These are phyloP conservation scores for Gambusia holbrooki DNA, from an alignment of 2,113 vertebrate species.

Conservation along the genomic window DNA sequence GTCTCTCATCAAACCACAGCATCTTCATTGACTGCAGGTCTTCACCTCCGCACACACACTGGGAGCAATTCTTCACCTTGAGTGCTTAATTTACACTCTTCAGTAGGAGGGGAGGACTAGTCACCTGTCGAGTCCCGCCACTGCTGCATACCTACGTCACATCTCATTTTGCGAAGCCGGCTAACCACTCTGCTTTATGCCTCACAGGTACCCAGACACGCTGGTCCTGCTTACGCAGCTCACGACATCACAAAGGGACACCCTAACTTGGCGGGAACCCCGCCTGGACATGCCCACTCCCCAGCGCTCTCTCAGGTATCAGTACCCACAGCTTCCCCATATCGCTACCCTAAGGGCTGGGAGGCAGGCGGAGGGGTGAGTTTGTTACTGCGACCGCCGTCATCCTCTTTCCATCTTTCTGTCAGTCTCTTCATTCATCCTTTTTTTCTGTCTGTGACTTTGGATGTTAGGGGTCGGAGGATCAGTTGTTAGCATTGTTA, in stretches of 20 bases:
- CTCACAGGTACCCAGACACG: conserved; percentile 89
- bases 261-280: conserved; percentile 90
- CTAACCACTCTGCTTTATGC: conserved; percentile 27
- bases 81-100: conserved; percentile 58
- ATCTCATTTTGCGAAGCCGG: conserved; percentile 16
- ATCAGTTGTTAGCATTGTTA: not conserved
- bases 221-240: conserved; percentile 87
- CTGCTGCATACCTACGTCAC: not conserved
- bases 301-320: conserved; percentile 95
- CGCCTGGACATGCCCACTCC: conserved; percentile 93
- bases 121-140: conserved; percentile 46
- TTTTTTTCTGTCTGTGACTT: not conserved
- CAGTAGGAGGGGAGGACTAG: conserved; percentile 42
- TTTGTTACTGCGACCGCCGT: conserved; percentile 31
- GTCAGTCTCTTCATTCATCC: conserved; percentile 28
- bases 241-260: conserved; percentile 98
- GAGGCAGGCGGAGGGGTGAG: conserved; percentile 81
- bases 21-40: conserved; percentile 30
- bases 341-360: conserved; percentile 82
- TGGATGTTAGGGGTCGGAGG: not conserved
- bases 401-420: conserved; percentile 40
- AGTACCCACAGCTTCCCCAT: conserved; percentile 72
- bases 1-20: conserved; percentile 33
- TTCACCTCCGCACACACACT: conserved; percentile 48
- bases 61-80: conserved; percentile 38